Evolutionary conservation across 2,888 invertebrate species (phyloP).

Genomic region (Anticlea derivata): DNA sequence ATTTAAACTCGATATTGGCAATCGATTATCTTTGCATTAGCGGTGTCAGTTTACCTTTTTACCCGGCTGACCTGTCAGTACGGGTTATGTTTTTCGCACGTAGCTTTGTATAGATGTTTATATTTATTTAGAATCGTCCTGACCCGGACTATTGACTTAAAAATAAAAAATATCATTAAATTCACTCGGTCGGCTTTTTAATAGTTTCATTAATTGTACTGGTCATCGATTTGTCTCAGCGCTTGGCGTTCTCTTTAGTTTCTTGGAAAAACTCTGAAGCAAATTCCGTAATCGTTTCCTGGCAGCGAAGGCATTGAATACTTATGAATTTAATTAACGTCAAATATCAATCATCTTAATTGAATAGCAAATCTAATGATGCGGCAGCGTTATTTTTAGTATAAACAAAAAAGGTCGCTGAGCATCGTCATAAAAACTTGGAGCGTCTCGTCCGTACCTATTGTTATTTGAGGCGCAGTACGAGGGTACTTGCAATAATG

Average conservation of each 20-base stretch:
- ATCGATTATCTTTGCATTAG: conserved; percentile 57
- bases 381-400: conserved; percentile 25
- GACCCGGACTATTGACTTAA: no score
- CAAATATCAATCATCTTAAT: conserved; percentile 41
- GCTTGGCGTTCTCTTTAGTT: conserved; percentile 51
- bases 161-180: no score
- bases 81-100: no score
- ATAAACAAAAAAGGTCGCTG: conserved; percentile 43
- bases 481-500: conserved; percentile 14
- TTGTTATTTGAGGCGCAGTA: conserved; percentile 24
- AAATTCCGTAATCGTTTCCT: conserved; percentile 23
- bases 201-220: no score
- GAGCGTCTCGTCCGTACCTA: conserved; percentile 14
- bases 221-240: conserved; percentile 60
- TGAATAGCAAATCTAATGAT: conserved; percentile 37
- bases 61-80: no score
- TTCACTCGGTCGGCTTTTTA: no score
- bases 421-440: conserved; percentile 39
- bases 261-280: conserved; percentile 42
- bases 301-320: conserved; percentile 23
- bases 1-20: conserved; percentile 58
- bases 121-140: no score
- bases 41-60: conserved; percentile 55
- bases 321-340: conserved; percentile 35
- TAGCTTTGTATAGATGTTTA: no score